Conservation (phyloP, 2,113 vertebrate genomes). For the Athene cunicularia region DNA sequence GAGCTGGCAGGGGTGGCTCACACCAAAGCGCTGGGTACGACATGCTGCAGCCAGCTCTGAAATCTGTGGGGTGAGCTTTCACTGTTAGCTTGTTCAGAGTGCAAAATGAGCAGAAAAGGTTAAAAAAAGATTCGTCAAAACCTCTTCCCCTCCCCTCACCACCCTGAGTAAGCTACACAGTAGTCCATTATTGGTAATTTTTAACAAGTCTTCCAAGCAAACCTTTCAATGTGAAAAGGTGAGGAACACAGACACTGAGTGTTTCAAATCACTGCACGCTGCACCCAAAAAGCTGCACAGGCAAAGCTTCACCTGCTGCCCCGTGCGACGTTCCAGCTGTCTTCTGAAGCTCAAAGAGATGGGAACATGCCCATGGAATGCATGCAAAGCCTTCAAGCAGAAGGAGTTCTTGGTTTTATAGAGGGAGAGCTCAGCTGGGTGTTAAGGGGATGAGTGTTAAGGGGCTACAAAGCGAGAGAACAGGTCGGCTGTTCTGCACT, state of each 20-base stretch:
- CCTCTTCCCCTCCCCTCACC: neutral
- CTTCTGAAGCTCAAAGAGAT: neutral
- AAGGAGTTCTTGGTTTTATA: neutral
- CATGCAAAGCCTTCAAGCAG: neutral
- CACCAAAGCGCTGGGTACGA: neutral
- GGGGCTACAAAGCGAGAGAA: neutral
- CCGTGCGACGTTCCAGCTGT: neutral
- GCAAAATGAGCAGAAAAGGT: neutral
- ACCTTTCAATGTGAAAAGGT: neutral
- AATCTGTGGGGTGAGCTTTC: accelerated
- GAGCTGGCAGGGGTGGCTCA: neutral
- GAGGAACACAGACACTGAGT: neutral
- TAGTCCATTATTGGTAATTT: neutral
- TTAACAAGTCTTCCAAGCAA: neutral
- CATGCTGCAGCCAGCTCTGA: neutral
- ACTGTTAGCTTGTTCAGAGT: neutral
- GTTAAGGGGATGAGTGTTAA: neutral
- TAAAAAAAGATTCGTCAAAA: neutral
- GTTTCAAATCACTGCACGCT: neutral
- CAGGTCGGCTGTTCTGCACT: accelerated
- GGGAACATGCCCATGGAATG: neutral
- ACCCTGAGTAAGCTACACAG: neutral
- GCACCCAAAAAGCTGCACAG: neutral
- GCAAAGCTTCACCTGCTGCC: neutral
- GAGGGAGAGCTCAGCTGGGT: neutral